These are phyloP conservation scores for Falco concolor DNA, from an alignment of 2,797 vertebrate genomes.

Conservation along the genomic window DNA sequence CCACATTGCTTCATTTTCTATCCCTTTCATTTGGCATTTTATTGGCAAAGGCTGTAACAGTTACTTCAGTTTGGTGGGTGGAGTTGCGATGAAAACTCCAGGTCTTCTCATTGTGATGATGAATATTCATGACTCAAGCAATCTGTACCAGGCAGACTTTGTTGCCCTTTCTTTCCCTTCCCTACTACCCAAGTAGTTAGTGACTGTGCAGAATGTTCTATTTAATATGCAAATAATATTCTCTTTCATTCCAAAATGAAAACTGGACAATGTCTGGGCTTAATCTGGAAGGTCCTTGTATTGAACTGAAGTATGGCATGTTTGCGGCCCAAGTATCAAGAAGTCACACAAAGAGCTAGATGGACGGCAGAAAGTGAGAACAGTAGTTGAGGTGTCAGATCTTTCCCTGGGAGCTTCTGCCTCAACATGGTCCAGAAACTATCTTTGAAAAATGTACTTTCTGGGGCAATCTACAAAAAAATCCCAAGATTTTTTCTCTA, in stretches of 20 bases:
- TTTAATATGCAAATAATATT: constrained; percentile 47
- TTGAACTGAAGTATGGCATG: neutral
- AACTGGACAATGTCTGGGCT: neutral
- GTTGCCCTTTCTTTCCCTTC: constrained; percentile 54
- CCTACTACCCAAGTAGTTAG: constrained; percentile 41
- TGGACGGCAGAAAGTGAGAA: neutral
- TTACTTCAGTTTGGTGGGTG: constrained; percentile 67
- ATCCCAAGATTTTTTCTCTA: neutral
- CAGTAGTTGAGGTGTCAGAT: neutral
- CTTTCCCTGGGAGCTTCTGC: neutral
- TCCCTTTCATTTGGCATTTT: constrained; percentile 46
- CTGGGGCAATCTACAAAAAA: neutral
- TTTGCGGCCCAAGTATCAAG: neutral
- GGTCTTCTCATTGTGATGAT: constrained; percentile 56
- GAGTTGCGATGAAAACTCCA: constrained; percentile 65
- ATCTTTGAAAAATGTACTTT: neutral
- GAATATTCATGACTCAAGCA: constrained; percentile 72
- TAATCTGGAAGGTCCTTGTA: neutral
- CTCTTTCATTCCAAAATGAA: constrained; percentile 5
- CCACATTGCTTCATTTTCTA: constrained; percentile 18
- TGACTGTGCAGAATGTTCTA: constrained; percentile 15
- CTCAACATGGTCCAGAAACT: neutral
- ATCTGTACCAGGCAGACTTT: constrained; percentile 68
- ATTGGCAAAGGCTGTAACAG: constrained; percentile 63
- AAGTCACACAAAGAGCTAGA: neutral